Base-by-base conservation (phyloP, 2,797 vertebrate species). In the Enoplosus armatus region DNA sequence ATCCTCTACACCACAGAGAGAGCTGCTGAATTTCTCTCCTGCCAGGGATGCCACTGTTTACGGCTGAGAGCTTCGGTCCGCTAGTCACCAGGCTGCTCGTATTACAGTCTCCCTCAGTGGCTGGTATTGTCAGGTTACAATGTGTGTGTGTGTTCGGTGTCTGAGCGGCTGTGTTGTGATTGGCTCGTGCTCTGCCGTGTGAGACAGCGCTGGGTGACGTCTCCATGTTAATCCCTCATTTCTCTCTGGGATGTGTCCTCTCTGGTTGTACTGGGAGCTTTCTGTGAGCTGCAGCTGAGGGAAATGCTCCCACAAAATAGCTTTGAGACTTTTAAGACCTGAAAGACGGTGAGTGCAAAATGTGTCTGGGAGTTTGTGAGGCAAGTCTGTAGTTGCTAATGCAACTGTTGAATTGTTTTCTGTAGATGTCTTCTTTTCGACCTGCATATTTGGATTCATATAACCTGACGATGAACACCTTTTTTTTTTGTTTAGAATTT, bases 101-200 rank as follows among this genome's bases (percentile, higher is more conserved):
- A 74, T 96, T 95, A 93, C 94, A 86, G 85, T 63, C 78, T 90
- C 79, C 83, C 76, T 82, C 73, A 15, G 83, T 80, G 82, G 81
- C 90, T 86, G 85, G 41, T 77, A 87, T 92, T 87, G 91, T 95
- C 93, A 56, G 84, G 91, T 96, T 95, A 93, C 95, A 39, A 1
- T 51, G 63, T 77, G 75, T 77, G 75, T 76, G 64, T 59, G 74
- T 67, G 77, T 68, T 39, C 62, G 66, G 55, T 82, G 73, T 71
- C 55, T 58, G 79, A n/a, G 64, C 7, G 29, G 72, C 65, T 0
- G 61, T 15, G 70, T 58, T 77, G 84, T 55, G 81, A 93, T 93
- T 93, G 92, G 91, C 76, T 41, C 39, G 2, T 31, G 62, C 72
- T 81, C 18, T 22, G 75, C 83, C 7, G 53, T 72, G 85, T 82